Conservation (phyloP, 2,797 vertebrate genomes). For the Pterois miles region DNA sequence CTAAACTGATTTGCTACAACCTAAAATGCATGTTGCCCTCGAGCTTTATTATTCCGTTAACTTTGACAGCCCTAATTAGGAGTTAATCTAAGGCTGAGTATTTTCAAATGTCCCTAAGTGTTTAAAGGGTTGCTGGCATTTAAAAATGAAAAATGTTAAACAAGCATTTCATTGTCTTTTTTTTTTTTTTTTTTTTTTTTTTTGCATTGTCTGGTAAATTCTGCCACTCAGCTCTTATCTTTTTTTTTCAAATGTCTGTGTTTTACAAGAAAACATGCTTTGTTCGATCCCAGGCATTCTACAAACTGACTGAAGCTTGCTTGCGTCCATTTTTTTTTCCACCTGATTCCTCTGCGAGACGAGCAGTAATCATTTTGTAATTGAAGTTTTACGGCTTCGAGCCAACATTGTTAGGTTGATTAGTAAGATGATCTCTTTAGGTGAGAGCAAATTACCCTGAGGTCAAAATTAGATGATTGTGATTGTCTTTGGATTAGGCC, state of each 20-base stretch:
- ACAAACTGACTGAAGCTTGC: constrained; percentile 26
- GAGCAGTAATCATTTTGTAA: constrained; percentile 45
- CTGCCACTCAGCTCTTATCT: background rate
- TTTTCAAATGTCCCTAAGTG: background rate
- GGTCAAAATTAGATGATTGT: constrained; percentile 40
- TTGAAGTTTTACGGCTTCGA: constrained; percentile 35
- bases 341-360: constrained; percentile 8
- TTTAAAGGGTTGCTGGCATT: background rate
- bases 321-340: background rate
- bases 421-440: constrained; percentile 38
- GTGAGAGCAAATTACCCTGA: constrained; percentile 45
- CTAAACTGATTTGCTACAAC: no score
- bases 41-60: no score
- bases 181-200: background rate
- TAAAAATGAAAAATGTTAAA: background rate
- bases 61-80: background rate
- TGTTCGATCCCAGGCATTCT: constrained; percentile 7
- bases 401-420: constrained; percentile 53
- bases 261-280: constrained; percentile 14
- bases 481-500: constrained; percentile 44
- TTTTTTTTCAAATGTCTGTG: background rate
- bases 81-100: background rate
- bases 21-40: no score
- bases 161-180: background rate
- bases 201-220: background rate